phyloP scores from a whole-genome alignment of 2,797 vertebrate species.

The Urosaurus nigricauda region DNA sequence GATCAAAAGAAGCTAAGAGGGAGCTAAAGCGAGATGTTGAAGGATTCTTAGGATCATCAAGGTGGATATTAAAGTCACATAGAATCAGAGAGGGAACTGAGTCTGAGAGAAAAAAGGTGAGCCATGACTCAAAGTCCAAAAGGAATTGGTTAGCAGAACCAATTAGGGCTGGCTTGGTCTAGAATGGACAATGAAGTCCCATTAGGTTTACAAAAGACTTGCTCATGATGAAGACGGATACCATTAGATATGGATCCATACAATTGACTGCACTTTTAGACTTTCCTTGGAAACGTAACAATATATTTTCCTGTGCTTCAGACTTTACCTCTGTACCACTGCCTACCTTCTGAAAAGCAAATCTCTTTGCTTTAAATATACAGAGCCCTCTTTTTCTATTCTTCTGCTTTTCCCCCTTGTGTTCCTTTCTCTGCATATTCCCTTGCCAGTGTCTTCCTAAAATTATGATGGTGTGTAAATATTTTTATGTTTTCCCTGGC shows the following conservation, averaged over 20 bases:
- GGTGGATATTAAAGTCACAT: too few relatives aligned
- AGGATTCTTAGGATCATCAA: too few relatives aligned
- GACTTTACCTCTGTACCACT: slow-evolving; percentile 16
- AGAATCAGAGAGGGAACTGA: too few relatives aligned
- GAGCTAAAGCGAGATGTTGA: too few relatives aligned
- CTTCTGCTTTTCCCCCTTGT: background rate
- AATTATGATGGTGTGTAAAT: background rate
- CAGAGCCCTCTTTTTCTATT: slow-evolving; percentile 48
- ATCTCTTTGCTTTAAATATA: slow-evolving; percentile 66
- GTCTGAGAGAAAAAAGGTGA: too few relatives aligned
- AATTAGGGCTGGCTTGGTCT: background rate
- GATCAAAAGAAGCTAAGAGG: too few relatives aligned
- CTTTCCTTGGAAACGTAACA: slow-evolving; percentile 65
- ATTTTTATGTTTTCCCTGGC: slow-evolving; percentile 60
- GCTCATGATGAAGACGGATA: background rate
- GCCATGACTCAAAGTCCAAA: too few relatives aligned
- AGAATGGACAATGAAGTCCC: background rate
- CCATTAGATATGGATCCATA: background rate
- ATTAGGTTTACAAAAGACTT: background rate
- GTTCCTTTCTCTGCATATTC: background rate
- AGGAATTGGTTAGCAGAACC: too few relatives aligned
- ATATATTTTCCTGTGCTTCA: slow-evolving; percentile 57
- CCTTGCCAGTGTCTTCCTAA: slow-evolving; percentile 15
- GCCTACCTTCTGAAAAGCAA: slow-evolving; percentile 38
- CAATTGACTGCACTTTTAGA: background rate